Conservation (phyloP, 1,140 invertebrate genomes). For the Druon quercuslanigerum region DNA sequence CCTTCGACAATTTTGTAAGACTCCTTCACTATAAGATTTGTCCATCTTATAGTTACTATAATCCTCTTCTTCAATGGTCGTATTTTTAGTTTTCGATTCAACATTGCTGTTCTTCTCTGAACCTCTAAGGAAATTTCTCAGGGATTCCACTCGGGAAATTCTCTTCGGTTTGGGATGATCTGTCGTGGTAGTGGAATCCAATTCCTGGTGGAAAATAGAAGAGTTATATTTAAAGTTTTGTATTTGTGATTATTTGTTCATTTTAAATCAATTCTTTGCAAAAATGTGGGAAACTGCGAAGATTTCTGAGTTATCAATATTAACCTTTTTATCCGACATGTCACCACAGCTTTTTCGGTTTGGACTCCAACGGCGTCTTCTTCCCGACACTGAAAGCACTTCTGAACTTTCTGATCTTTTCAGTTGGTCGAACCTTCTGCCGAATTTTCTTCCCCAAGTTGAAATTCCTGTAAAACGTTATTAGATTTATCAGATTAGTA, state of each 20-base stretch:
- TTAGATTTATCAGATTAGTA: not conserved
- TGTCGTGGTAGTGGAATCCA: slow-evolving; percentile 35
- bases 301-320: not conserved
- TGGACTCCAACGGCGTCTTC: slow-evolving; percentile 74
- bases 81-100: slow-evolving; percentile 48
- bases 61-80: slow-evolving; percentile 62
- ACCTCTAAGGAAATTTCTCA: slow-evolving; percentile 75
- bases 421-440: slow-evolving; percentile 79
- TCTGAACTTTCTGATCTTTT: slow-evolving; percentile 79
- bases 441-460: slow-evolving; percentile 81
- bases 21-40: slow-evolving; percentile 68
- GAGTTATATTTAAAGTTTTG: too few species aligned
- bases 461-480: slow-evolving; percentile 74
- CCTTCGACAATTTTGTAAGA: slow-evolving; percentile 46
- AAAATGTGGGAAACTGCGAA: not conserved
- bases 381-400: slow-evolving; percentile 71
- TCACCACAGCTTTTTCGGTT: slow-evolving; percentile 61
- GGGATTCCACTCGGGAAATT: slow-evolving; percentile 78
- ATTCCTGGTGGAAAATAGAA: not conserved
- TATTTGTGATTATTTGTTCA: too few species aligned
- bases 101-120: slow-evolving; percentile 48
- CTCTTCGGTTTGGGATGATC: slow-evolving; percentile 67
- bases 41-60: slow-evolving; percentile 59
- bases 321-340: slow-evolving; percentile 60
- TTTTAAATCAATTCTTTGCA: too few species aligned